phyloP scores from a whole-genome alignment of 2,797 vertebrate genomes.

The Anguilla obscura region DNA sequence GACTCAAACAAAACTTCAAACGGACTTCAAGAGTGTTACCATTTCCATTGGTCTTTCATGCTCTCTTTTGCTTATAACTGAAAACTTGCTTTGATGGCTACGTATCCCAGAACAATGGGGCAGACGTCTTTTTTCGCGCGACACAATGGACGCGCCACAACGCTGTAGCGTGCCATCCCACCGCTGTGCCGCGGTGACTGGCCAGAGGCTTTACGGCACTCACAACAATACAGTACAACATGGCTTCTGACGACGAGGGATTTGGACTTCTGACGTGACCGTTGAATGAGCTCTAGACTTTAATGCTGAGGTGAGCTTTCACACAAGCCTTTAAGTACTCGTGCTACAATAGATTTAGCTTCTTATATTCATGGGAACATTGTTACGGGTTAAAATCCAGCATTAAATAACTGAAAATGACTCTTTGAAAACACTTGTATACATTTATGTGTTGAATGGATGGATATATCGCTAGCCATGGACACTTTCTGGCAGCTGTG shows the following conservation, averaged over 20 bases:
- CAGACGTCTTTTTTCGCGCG: constrained; percentile 64
- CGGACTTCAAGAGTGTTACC: constrained; percentile 65
- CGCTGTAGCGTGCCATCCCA: constrained; percentile 73
- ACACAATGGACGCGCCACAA: constrained; percentile 71
- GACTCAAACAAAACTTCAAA: constrained; percentile 65
- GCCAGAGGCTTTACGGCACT: constrained; percentile 47
- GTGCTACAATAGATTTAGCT: background rate
- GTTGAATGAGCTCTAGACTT: background rate
- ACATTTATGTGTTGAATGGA: background rate
- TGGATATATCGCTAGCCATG: background rate
- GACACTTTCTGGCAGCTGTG: background rate
- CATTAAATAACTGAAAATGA: background rate
- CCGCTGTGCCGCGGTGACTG: background rate
- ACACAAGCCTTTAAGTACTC: background rate
- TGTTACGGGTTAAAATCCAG: background rate
- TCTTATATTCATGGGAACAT: background rate
- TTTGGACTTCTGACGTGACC: constrained; percentile 60
- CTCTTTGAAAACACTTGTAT: constrained; percentile 10
- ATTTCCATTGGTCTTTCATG: constrained; percentile 70
- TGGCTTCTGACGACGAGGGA: constrained; percentile 60
- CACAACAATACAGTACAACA: constrained; percentile 70
- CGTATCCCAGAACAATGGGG: constrained; percentile 69
- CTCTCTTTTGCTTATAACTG: constrained; percentile 71
- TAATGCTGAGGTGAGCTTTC: constrained; percentile 9
- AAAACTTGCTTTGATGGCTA: constrained; percentile 73